These are phyloP conservation scores for Penelope pileata DNA, from an alignment of 2,113 vertebrate species.

Conservation along the genomic window DNA sequence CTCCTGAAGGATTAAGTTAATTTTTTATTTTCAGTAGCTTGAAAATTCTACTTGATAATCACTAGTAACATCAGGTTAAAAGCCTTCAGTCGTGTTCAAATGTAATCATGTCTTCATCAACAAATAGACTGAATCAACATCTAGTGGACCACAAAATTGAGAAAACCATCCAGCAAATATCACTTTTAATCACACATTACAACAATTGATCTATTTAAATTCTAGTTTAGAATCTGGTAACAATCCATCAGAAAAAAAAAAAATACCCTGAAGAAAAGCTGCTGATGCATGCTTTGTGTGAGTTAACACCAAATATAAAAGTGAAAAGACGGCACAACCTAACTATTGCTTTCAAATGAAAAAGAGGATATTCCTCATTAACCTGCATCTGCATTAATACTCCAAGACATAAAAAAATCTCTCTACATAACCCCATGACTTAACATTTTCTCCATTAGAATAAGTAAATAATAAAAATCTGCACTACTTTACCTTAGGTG, in stretches of 20 bases:
- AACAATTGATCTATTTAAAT: background rate
- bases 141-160: background rate
- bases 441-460: background rate
- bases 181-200: background rate
- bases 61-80: background rate
- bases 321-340: background rate
- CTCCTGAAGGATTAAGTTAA: conserved; percentile 77
- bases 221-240: background rate
- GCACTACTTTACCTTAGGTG: conserved; percentile 78
- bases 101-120: background rate
- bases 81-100: background rate
- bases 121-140: background rate
- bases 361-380: background rate
- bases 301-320: background rate
- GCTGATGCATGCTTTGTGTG: background rate
- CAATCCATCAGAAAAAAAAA: background rate
- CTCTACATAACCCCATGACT: background rate
- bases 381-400: background rate
- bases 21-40: background rate
- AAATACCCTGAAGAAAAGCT: background rate
- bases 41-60: background rate
- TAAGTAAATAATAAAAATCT: background rate
- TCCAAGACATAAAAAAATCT: background rate
- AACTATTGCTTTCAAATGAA: background rate
- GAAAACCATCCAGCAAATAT: background rate